Evolutionary conservation across 2,797 vertebrate genomes (phyloP).

Genomic region (Pseudotriccus pelzelni): DNA sequence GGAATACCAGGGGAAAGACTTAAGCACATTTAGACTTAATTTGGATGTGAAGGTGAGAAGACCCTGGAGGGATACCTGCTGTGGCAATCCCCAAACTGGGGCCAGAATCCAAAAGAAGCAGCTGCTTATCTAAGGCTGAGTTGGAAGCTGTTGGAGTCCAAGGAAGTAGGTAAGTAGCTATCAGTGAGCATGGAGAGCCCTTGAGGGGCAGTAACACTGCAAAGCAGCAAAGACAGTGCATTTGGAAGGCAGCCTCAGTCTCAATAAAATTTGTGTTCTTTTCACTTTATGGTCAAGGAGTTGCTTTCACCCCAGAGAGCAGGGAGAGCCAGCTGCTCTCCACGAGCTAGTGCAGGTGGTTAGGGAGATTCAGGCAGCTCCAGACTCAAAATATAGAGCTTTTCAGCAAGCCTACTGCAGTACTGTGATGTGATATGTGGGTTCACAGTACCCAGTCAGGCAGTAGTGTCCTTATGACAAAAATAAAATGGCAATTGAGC

Average conservation of each 20-base stretch:
- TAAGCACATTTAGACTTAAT: slow-evolving; percentile 32
- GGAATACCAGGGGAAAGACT: background rate
- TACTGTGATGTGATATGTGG: background rate
- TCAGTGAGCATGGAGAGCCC: background rate
- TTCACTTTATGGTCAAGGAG: slow-evolving; percentile 50
- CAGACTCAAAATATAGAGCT: background rate
- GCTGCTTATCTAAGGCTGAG: slow-evolving; percentile 39
- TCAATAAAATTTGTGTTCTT: slow-evolving; percentile 29
- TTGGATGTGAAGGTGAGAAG: slow-evolving; percentile 30
- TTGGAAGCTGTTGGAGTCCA: background rate
- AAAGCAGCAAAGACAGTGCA: background rate
- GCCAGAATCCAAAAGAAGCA: background rate
- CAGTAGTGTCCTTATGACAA: background rate
- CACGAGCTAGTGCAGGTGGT: background rate
- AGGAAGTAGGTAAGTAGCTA: slow-evolving; percentile 5
- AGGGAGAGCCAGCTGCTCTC: slow-evolving; percentile 31
- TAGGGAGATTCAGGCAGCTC: background rate
- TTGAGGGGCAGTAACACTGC: background rate
- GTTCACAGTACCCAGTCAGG: background rate
- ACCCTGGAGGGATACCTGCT: slow-evolving; percentile 37
- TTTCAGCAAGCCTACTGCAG: background rate
- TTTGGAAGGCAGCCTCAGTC: background rate
- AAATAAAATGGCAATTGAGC: background rate
- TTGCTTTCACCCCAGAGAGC: background rate
- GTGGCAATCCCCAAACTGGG: background rate